Evolutionary conservation across 2,797 vertebrate genomes (phyloP).

Genomic region (Parauchenoglanis punctatus): DNA sequence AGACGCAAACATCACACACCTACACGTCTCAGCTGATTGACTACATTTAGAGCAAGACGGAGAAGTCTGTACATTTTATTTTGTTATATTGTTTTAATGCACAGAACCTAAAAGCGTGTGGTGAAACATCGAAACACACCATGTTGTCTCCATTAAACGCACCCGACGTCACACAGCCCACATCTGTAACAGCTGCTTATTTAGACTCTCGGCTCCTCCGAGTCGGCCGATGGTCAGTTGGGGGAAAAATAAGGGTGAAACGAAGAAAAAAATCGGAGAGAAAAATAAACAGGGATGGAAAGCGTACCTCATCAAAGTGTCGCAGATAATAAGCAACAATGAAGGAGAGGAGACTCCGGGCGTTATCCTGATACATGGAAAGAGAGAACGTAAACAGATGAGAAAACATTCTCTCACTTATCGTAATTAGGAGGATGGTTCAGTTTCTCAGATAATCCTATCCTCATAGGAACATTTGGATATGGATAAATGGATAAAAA

Average conservation of each 20-base stretch:
- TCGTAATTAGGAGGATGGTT: background rate
- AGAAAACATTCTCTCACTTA: background rate
- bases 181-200: slow-evolving; percentile 23
- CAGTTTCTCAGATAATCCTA: background rate
- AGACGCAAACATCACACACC: background rate
- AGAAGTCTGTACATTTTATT: background rate
- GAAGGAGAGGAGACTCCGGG: slow-evolving; percentile 92
- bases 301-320: slow-evolving; percentile 96
- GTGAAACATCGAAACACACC: background rate
- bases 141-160: slow-evolving; percentile 35
- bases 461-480: background rate
- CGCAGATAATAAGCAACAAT: slow-evolving; percentile 95
- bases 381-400: background rate
- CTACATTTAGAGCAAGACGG: no score
- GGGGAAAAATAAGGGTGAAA: slow-evolving; percentile 58
- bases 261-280: slow-evolving; percentile 54
- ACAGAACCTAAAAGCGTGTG: background rate
- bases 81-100: background rate
- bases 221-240: slow-evolving; percentile 25
- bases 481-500: background rate
- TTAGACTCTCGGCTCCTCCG: slow-evolving; percentile 23
- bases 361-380: slow-evolving; percentile 86
- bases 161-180: slow-evolving; percentile 4
- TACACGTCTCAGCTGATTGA: background rate
- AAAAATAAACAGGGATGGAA: slow-evolving; percentile 76